Percentiles rank a stretch among this genome's conserved stretches.
Evolutionary conservation across 2,888 invertebrate genomes (phyloP).

Genomic region (Monochamus alternatus): DNA sequence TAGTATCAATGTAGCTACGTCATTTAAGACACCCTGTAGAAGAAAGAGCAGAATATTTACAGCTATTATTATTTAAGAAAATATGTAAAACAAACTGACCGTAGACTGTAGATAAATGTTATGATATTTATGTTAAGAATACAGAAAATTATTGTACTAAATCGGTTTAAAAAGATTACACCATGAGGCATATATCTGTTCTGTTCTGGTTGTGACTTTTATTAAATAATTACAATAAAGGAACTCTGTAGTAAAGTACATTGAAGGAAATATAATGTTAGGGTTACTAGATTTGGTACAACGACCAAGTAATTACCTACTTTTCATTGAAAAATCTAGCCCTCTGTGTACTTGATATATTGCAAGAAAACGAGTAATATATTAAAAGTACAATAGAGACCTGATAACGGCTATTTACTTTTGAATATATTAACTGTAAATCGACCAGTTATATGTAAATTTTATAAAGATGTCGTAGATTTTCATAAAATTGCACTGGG

Average conservation of each 20-base stretch:
- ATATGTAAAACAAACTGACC: conserved; percentile 10
- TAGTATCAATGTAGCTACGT: too few relatives aligned
- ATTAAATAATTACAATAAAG: conserved; percentile 12
- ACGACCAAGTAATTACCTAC: conserved; percentile 23
- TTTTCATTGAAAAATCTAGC: conserved; percentile 17
- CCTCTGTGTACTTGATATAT: conserved; percentile 19
- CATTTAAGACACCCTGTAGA: too few relatives aligned
- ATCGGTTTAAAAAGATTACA: conserved; percentile 16
- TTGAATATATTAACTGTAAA: conserved; percentile 47
- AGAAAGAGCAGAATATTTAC: too few relatives aligned
- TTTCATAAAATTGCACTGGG: conserved; percentile 53
- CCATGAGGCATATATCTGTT: conserved; percentile 7
- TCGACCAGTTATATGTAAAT: conserved; percentile 68
- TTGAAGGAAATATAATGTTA: conserved; percentile 17
- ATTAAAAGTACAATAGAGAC: conserved; percentile 26
- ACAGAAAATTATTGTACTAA: conserved; percentile 17
- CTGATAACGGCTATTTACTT: conserved; percentile 13
- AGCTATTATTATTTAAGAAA: neutral
- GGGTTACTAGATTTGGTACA: conserved; percentile 12
- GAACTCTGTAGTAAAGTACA: conserved; percentile 10
- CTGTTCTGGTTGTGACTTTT: conserved; percentile 6
- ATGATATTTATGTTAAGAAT: conserved; percentile 17
- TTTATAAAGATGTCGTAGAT: conserved; percentile 66
- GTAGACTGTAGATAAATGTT: conserved; percentile 28
- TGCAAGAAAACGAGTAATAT: conserved; percentile 27